Base-by-base conservation (phyloP, 1,140 invertebrate species). In the Heliconius hermathena region DNA sequence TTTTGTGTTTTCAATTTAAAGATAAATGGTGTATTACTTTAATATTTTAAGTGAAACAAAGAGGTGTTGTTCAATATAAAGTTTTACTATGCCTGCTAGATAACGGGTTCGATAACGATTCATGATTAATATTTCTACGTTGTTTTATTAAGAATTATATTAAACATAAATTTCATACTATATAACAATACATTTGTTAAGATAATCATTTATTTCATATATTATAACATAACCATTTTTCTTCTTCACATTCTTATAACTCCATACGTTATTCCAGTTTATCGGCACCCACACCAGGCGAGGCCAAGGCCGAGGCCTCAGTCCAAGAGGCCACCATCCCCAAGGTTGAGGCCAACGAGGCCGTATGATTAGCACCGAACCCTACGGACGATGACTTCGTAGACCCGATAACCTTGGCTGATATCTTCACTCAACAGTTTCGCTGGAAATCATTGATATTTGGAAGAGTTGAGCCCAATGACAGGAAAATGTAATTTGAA, bases 401-500 rank as follows among this genome's bases (percentile, higher is more conserved):
- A 22, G 85, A 87, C 76, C 89, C 89, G 8, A 79, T 83, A 38
- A 84, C 85, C 57, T 81, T 92, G 71, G 88, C 84, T 76, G 77
- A 73, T 26, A 79, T 85, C 78, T 90, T 91, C 73, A 87, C 89
- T 77, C 85, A 88, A 83, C 85, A 89, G 41, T 86, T 86, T 78
- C 75, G 81, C 73, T 88, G 84, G 81, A 82, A 85, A 26, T 60
- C 78, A 52, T 74, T 88, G 74, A 79, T 86, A 22, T 86, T 87
- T 76, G 80, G 83, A 57, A 73, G 66, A 38, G 38, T 76, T 46
- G 46, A 76, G 20, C 29, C 29, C 29, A 38, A 72, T 20, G 36
- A 38, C 71, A 38, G 36, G 71, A 72, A 29, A 66, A 66, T 66
- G 60, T 66, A 66, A 66, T 29, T 66, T 29, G 22, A 66, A 66